A percentile compares a stretch with the other conserved stretches of the same genome.
phyloP scores from a whole-genome alignment of 2,797 vertebrate genomes.

The Sebastes nivosus region DNA sequence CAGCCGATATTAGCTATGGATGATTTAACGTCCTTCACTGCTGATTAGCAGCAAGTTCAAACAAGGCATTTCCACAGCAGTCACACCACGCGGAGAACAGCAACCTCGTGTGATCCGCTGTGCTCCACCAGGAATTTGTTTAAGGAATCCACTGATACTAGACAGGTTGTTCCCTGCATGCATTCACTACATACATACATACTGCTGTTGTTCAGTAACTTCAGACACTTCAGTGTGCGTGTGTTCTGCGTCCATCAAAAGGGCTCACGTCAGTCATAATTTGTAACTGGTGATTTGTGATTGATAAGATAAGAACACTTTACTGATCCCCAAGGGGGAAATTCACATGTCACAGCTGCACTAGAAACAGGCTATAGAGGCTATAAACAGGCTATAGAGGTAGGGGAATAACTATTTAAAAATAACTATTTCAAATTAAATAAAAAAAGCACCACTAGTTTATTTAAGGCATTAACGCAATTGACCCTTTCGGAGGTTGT shows the following conservation, averaged over 20 bases:
- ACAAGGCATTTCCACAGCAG: slow-evolving; percentile 40
- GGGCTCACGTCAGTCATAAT: slow-evolving; percentile 10
- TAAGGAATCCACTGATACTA: neutral
- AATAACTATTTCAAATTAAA: fast-evolving
- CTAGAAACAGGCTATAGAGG: neutral
- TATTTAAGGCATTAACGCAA: too few relatives aligned
- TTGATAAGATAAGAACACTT: slow-evolving; percentile 25
- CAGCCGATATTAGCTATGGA: slow-evolving; percentile 37
- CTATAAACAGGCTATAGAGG: neutral
- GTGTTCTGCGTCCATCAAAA: neutral
- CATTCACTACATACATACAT: neutral
- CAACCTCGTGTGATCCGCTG: neutral
- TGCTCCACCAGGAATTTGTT: neutral
- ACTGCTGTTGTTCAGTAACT: neutral
- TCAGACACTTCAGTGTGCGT: neutral
- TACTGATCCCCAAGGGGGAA: neutral
- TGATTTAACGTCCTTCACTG: slow-evolving; percentile 65
- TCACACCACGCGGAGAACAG: neutral
- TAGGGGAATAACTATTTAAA: neutral
- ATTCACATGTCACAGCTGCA: slow-evolving; percentile 22
- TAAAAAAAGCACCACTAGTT: too few relatives aligned
- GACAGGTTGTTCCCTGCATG: neutral
- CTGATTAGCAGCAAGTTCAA: slow-evolving; percentile 62
- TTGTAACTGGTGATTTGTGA: slow-evolving; percentile 35
- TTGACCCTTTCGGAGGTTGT: too few relatives aligned